phyloP scores from a whole-genome alignment of 2,888 invertebrate species.

The Acrobasis suavella region DNA sequence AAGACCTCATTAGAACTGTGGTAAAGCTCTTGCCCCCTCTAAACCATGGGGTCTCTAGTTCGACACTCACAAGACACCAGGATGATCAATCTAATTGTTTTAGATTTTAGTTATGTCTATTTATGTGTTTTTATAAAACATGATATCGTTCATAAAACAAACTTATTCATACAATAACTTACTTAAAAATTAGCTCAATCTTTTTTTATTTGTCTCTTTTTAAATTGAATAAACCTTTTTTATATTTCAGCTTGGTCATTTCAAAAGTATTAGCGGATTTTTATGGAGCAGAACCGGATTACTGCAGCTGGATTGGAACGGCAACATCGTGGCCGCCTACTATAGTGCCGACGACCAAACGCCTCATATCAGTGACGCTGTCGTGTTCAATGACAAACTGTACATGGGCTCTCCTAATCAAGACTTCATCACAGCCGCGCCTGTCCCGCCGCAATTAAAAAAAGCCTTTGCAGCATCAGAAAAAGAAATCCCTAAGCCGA shows the following conservation, averaged over 20 bases:
- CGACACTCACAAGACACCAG: no score
- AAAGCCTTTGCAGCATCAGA: slow-evolving; percentile 54
- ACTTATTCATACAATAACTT: no score
- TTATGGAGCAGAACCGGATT: slow-evolving; percentile 78
- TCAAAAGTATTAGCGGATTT: slow-evolving; percentile 68
- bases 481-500: slow-evolving; percentile 34
- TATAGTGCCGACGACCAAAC: slow-evolving; percentile 84
- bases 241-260: slow-evolving; percentile 84
- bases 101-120: no score
- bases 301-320: slow-evolving; percentile 86
- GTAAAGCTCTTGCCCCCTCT: no score
- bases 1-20: no score
- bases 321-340: slow-evolving; percentile 86
- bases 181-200: no score
- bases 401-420: slow-evolving; percentile 87
- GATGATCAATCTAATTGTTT: no score
- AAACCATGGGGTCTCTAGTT: no score
- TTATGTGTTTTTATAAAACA: no score
- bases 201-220: no score
- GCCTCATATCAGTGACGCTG: slow-evolving; percentile 83
- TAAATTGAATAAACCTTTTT: slow-evolving; percentile 12
- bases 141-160: no score
- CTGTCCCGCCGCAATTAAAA: slow-evolving; percentile 76
- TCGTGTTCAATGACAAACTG: slow-evolving; percentile 84
- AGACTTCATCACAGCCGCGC: slow-evolving; percentile 85